phyloP scores from a whole-genome alignment of 2,888 invertebrate species.

The Epinotia bilunana region DNA sequence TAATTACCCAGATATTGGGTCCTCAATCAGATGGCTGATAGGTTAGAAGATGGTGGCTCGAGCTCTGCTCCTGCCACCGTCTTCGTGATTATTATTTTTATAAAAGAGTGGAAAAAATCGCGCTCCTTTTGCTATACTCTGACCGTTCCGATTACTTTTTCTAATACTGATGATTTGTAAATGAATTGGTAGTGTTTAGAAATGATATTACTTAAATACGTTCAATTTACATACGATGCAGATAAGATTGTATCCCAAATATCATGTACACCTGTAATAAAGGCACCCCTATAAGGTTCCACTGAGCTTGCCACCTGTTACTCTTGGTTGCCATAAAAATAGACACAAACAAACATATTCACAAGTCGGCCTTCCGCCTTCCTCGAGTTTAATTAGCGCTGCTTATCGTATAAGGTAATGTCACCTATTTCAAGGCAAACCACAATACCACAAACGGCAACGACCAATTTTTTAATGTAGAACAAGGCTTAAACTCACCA shows the following conservation, averaged over 20 bases:
- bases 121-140: no score
- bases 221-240: slow-evolving; percentile 1
- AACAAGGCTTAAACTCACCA: slow-evolving; percentile 83
- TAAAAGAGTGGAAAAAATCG: no score
- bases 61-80: no score
- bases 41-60: no score
- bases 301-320: slow-evolving; percentile 36
- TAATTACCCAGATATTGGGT: no score
- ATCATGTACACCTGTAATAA: slow-evolving; percentile 8
- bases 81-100: no score
- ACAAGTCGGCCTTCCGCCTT: slow-evolving; percentile 74
- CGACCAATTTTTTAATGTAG: slow-evolving; percentile 47
- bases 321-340: slow-evolving; percentile 47
- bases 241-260: neutral
- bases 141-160: no score
- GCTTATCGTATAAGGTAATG: slow-evolving; percentile 77
- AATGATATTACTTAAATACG: neutral
- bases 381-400: slow-evolving; percentile 69
- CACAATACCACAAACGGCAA: slow-evolving; percentile 49
- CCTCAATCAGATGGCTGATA: no score
- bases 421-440: slow-evolving; percentile 72
- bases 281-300: slow-evolving; percentile 5
- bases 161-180: neutral
- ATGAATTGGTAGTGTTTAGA: neutral
- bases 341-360: slow-evolving; percentile 55